Evolutionary conservation across 2,113 vertebrate genomes (phyloP).

Genomic region (Oceanites oceanicus): DNA sequence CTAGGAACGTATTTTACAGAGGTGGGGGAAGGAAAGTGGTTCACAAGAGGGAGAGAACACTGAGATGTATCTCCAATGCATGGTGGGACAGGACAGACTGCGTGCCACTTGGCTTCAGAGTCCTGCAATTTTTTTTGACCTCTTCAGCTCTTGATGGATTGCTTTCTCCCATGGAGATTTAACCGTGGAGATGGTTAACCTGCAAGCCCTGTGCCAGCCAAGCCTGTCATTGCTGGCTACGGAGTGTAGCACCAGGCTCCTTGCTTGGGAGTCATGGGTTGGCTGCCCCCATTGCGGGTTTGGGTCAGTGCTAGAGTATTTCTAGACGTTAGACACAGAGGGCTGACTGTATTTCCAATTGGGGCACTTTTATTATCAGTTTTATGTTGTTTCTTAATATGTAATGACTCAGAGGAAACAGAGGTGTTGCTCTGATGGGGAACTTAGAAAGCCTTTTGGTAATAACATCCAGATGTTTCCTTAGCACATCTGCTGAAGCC

Average conservation of each 20-base stretch:
- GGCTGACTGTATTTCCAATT: not conserved
- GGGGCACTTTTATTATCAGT: not conserved
- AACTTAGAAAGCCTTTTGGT: conserved; percentile 9
- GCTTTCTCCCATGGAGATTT: not conserved
- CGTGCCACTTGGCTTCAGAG: not conserved
- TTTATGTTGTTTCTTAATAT: not conserved
- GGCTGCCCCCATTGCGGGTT: not conserved
- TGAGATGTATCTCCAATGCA: not conserved
- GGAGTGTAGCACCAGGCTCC: not conserved
- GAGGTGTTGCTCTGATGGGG: conserved; percentile 26
- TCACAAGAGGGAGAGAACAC: not conserved
- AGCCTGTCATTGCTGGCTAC: not conserved
- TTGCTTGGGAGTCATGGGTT: not conserved
- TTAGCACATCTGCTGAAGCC: conserved; percentile 40
- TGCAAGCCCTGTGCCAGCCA: not conserved
- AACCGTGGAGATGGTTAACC: not conserved
- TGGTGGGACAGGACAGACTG: not conserved
- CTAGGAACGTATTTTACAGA: not conserved
- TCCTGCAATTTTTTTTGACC: not conserved
- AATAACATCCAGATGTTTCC: conserved; percentile 51
- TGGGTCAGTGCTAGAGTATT: not conserved
- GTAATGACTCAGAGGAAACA: conserved; percentile 19
- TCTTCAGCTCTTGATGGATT: not conserved
- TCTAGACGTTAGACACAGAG: not conserved
- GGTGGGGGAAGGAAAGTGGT: not conserved